Evolutionary conservation across 2,113 vertebrate species (phyloP).

Genomic region (Noturus placidus): DNA sequence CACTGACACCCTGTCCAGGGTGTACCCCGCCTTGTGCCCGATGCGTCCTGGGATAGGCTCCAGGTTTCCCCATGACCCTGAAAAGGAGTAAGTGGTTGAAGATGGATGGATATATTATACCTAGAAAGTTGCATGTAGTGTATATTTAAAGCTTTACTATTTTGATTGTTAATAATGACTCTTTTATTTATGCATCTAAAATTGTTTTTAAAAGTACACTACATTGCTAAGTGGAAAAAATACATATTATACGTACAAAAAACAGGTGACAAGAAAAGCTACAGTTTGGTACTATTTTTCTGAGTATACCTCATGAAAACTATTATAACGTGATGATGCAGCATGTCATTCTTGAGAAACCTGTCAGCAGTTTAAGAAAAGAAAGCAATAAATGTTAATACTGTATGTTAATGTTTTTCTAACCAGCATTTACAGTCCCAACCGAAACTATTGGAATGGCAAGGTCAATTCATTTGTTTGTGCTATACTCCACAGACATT

Average conservation of each 20-base stretch:
- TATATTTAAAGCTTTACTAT: not conserved
- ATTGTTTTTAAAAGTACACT: too few species aligned
- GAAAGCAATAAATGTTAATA: not conserved
- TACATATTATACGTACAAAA: not conserved
- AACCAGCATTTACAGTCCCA: not conserved
- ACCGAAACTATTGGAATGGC: too few species aligned
- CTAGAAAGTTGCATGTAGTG: not conserved
- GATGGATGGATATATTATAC: not conserved
- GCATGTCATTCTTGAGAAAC: not conserved
- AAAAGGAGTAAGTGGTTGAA: too few species aligned
- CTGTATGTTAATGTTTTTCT: not conserved
- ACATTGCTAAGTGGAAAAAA: not conserved
- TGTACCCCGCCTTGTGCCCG: too few species aligned
- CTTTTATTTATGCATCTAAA: too few species aligned
- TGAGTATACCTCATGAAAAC: not conserved
- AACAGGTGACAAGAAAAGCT: not conserved
- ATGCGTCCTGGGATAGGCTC: too few species aligned
- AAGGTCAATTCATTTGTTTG: too few species aligned
- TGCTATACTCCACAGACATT: too few species aligned
- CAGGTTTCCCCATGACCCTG: too few species aligned
- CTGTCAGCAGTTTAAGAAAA: not conserved
- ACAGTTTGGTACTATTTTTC: not conserved
- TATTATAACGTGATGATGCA: not conserved
- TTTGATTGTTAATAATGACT: too few species aligned
- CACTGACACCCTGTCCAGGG: too few species aligned